Evolutionary conservation across 2,888 invertebrate species (phyloP).

Genomic region (Rhamphomyia laevipes): DNA sequence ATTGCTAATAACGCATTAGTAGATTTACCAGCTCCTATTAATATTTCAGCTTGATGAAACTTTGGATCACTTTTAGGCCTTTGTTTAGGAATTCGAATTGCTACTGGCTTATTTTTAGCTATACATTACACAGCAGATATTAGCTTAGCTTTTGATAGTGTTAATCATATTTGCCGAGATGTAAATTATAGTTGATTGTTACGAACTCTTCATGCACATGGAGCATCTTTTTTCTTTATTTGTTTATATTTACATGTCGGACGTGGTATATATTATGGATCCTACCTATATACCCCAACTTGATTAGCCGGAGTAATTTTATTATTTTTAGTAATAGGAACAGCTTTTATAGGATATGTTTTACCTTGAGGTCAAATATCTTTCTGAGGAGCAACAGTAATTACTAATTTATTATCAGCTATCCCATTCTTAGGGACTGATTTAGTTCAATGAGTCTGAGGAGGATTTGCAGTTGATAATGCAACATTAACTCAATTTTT

Average conservation of each 20-base stretch:
- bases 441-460: conserved; percentile 62
- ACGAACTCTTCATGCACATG: conserved; percentile 55
- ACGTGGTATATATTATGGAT: conserved; percentile 49
- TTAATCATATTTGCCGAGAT: conserved; percentile 57
- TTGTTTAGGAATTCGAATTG: conserved; percentile 52
- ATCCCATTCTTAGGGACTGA: conserved; percentile 53
- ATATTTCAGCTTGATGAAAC: conserved; percentile 55
- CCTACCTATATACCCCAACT: conserved; percentile 42
- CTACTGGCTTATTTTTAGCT: conserved; percentile 55
- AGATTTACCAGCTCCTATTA: conserved; percentile 47
- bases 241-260: conserved; percentile 56
- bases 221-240: conserved; percentile 61
- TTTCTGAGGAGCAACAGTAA: conserved; percentile 69
- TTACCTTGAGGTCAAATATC: conserved; percentile 72
- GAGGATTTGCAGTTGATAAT: conserved; percentile 61
- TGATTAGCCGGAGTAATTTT: conserved; percentile 56
- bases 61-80: conserved; percentile 54
- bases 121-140: conserved; percentile 57
- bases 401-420: conserved; percentile 61
- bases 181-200: conserved; percentile 57
- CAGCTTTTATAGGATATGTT: conserved; percentile 68
- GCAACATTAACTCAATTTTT: conserved; percentile 64
- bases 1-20: conserved; percentile 48
- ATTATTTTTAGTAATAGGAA: conserved; percentile 54
- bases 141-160: conserved; percentile 51